Conservation (phyloP, 2,113 vertebrate genomes). For the Corynorhinus townsendii region DNA sequence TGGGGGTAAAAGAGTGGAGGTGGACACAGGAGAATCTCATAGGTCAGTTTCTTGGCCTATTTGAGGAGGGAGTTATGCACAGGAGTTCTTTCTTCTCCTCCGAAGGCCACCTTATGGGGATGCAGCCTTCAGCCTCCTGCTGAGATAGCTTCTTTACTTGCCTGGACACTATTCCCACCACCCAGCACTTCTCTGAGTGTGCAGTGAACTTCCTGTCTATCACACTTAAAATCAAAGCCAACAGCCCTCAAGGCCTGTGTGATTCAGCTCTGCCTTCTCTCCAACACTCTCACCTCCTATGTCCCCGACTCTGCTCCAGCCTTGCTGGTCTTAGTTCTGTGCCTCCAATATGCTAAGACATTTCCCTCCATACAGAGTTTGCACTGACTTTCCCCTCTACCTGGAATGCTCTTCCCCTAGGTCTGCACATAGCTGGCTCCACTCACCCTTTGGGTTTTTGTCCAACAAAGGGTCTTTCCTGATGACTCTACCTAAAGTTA, state of each 20-base stretch:
- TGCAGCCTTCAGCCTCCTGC: neutral
- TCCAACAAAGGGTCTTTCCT: neutral
- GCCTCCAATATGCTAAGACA: neutral
- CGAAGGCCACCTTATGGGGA: neutral
- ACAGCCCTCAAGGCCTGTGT: too few species aligned
- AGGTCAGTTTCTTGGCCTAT: neutral
- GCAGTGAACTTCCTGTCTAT: neutral
- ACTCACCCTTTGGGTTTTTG: neutral
- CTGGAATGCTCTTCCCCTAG: neutral
- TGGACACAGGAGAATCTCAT: neutral
- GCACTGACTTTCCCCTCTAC: neutral
- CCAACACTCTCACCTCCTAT: neutral
- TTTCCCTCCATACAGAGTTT: neutral
- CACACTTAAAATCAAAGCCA: neutral
- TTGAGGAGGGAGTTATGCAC: neutral
- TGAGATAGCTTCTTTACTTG: neutral
- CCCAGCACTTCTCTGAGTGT: neutral
- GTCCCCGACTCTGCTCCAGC: neutral
- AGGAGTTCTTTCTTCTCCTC: neutral
- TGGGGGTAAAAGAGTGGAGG: too few species aligned
- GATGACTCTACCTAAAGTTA: neutral
- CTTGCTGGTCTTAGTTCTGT: neutral
- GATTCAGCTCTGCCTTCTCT: neutral
- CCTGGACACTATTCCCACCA: too few species aligned
- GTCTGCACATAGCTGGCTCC: too few species aligned